Evolutionary conservation across 2,888 invertebrate species (phyloP), one percentile per base, ranked within the genome.

Genomic region (Xanthorhoe spadicearia): DNA sequence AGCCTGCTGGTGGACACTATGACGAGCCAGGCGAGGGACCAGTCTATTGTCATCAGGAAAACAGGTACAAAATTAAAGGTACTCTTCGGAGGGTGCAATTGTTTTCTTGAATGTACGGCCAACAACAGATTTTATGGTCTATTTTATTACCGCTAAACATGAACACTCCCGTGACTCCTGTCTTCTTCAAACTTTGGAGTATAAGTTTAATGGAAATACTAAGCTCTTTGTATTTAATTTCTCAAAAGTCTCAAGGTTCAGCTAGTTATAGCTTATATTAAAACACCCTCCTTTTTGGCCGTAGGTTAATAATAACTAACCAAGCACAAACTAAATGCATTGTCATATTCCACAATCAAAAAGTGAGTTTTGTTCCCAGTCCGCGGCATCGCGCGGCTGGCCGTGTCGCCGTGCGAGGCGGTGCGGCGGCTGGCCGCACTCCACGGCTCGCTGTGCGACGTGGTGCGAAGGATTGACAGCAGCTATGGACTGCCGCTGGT

Each of bases 401-500:
- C 84, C 1, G 88, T 92, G 1, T 76, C 88, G 0, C 88, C 92
- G 0, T 88, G 88, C 50, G 93, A 92, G 43, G 87, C 88, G 0
- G 83, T 94, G 43, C 87, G 93, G 0, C 88, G 93, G 0, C 80
- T 95, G 19, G 92, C 94, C 0, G 82, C 86, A 0, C 82, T 94
- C 0, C 94, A 94, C 75, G 91, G 94, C 0, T 84, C 89, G 0
- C 84, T 95, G 0, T 94, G 94, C 71, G 94, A 94, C 28, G 90
- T 92, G 15, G 92, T 94, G 32, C 83, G 87, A 13, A 80, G 89
- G 2, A 83, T 94, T 2, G 94, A 94, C 74, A 85, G 83, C 64
- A 93, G 94, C 79, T 94, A 93, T 72, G 94, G 94, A 0, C 74
- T 94, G 0, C 93, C 94, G 0, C 87, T 95, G 49, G 79, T 95